phyloP scores from a whole-genome alignment of 2,797 vertebrate species.

The Sebastes wilsoni region DNA sequence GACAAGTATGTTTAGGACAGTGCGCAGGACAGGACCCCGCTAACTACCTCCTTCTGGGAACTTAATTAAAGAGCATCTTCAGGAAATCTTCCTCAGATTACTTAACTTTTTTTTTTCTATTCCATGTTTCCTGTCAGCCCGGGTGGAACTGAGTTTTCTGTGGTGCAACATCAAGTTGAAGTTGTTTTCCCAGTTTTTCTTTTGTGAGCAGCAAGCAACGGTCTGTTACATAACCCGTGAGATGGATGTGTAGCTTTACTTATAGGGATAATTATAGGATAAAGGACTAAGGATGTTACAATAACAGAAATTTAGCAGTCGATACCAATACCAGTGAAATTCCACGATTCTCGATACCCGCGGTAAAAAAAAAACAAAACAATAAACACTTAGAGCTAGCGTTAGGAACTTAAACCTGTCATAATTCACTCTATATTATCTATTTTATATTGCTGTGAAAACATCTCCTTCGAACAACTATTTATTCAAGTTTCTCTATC shows the following conservation, averaged over 20 bases:
- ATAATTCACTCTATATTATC: no score
- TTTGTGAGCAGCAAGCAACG: neutral
- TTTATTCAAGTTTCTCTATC: no score
- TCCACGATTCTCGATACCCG: no score
- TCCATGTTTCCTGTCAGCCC: slow-evolving; percentile 28
- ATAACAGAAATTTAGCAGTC: neutral
- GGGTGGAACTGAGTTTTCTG: neutral
- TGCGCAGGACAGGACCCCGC: slow-evolving; percentile 19
- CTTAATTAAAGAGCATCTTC: slow-evolving; percentile 65
- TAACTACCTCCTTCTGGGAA: slow-evolving; percentile 52
- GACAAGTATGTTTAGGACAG: slow-evolving; percentile 32
- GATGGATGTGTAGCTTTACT: neutral
- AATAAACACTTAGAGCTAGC: no score
- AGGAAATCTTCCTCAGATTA: slow-evolving; percentile 37
- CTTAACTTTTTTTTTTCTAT: neutral
- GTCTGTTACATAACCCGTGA: slow-evolving; percentile 1
- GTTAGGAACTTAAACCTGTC: no score
- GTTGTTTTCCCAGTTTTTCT: neutral
- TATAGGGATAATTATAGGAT: neutral
- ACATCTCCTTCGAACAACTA: no score
- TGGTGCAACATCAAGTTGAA: neutral
- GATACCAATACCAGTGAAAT: no score
- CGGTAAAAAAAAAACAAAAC: accelerated
- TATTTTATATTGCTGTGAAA: no score
- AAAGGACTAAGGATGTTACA: neutral